These are phyloP conservation scores for Bombus soroeensis DNA, from an alignment of 1,140 invertebrate species.

Conservation along the genomic window DNA sequence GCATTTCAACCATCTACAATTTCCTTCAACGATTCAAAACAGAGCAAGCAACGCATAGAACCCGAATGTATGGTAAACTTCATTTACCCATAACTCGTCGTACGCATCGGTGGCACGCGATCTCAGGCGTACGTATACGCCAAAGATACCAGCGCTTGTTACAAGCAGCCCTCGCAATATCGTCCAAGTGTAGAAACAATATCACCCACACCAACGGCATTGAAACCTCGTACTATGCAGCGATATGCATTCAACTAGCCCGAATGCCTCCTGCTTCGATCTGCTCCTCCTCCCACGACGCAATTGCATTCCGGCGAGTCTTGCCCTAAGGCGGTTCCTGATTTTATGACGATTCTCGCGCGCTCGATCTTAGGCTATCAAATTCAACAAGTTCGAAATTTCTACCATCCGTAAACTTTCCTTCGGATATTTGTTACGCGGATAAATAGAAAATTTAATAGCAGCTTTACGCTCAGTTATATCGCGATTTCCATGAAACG, in stretches of 20 bases:
- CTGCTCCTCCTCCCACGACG: neutral
- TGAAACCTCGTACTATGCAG: constrained; percentile 7
- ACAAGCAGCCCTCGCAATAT: neutral
- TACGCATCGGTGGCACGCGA: neutral
- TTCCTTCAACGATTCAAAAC: neutral
- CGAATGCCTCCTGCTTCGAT: constrained; percentile 28
- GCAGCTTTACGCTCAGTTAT: too few relatives aligned
- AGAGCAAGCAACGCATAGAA: neutral
- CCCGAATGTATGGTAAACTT: neutral
- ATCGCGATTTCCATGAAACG: too few relatives aligned
- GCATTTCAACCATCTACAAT: neutral
- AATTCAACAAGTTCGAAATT: neutral
- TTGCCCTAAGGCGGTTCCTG: neutral
- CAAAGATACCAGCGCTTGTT: neutral
- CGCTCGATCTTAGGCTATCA: neutral
- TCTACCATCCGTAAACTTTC: too few relatives aligned
- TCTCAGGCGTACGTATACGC: neutral
- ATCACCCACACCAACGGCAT: constrained; percentile 18
- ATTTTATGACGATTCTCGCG: constrained; percentile 4
- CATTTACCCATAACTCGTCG: neutral
- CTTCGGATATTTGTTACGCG: too few relatives aligned
- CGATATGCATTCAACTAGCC: constrained; percentile 26
- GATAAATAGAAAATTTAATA: too few relatives aligned
- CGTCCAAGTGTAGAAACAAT: constrained; percentile 30
- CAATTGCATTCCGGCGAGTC: constrained; percentile 31